Percentiles rank a stretch among this genome's conserved stretches.
phyloP scores from a whole-genome alignment of 2,113 vertebrate species.

The Callithrix jacchus region DNA sequence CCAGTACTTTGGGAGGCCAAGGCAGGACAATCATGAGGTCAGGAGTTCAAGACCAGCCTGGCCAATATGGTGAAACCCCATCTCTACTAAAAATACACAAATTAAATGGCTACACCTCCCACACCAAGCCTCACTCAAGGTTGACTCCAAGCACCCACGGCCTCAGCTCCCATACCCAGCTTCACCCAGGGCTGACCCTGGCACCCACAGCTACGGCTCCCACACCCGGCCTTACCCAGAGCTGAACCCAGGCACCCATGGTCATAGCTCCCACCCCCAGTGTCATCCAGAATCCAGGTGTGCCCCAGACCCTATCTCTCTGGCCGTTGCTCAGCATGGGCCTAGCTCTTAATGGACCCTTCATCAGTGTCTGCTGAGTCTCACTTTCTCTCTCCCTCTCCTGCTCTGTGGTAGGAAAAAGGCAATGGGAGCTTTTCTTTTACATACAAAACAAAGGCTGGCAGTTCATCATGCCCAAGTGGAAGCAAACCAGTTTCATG shows the following conservation, averaged over 20 bases:
- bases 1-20: too few species aligned
- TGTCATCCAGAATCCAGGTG: background rate
- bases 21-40: too few species aligned
- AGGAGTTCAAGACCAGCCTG: too few species aligned
- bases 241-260: rapidly evolving
- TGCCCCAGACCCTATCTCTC: background rate
- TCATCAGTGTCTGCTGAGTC: background rate
- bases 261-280: background rate
- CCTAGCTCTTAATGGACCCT: background rate
- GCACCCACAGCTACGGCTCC: too few species aligned
- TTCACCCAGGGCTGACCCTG: too few species aligned
- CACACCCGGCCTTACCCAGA: too few species aligned
- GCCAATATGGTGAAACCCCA: too few species aligned
- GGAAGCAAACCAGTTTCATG: background rate
- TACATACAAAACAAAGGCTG: background rate
- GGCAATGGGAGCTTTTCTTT: background rate
- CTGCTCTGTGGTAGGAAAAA: background rate
- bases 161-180: too few species aligned
- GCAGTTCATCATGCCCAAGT: background rate
- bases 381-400: background rate
- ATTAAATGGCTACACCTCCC: background rate
- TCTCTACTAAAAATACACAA: too few species aligned
- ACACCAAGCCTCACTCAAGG: background rate
- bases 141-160: too few species aligned
- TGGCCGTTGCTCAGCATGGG: background rate